A percentile compares a stretch with the other conserved stretches of the same genome.
phyloP scores from a whole-genome alignment of 2,113 vertebrate species.

The Typhlomys cinereus region DNA sequence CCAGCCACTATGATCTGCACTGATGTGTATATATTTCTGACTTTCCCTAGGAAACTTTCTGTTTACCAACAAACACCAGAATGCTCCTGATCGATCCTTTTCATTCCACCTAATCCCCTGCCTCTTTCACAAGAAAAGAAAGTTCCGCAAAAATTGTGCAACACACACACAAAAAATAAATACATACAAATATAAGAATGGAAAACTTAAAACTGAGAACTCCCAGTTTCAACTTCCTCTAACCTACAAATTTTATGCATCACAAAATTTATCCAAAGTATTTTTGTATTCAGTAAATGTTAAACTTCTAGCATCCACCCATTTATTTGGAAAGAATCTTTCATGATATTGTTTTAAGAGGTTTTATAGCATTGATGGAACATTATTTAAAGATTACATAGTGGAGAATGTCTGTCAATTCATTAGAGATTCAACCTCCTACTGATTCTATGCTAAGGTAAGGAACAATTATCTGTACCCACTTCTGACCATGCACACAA shows the following conservation, averaged over 20 bases:
- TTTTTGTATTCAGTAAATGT: not conserved
- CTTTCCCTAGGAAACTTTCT: not conserved
- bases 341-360: not conserved
- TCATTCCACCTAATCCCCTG: not conserved
- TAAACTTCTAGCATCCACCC: not conserved
- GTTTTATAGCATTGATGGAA: not conserved
- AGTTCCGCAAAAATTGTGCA: not conserved
- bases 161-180: not conserved
- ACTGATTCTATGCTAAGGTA: not conserved
- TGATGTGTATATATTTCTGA: not conserved
- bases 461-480: not conserved
- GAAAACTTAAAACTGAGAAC: not conserved
- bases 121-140: not conserved
- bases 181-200: not conserved
- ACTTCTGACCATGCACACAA: not conserved
- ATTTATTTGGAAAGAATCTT: not conserved
- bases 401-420: not conserved
- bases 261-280: not conserved
- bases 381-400: not conserved
- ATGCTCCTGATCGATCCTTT: not conserved
- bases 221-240: constrained; percentile 28
- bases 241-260: not conserved
- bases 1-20: not conserved
- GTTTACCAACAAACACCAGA: not conserved
- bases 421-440: not conserved